Evolutionary conservation across 2,113 vertebrate genomes (phyloP).

Genomic region (Anseranas semipalmata): DNA sequence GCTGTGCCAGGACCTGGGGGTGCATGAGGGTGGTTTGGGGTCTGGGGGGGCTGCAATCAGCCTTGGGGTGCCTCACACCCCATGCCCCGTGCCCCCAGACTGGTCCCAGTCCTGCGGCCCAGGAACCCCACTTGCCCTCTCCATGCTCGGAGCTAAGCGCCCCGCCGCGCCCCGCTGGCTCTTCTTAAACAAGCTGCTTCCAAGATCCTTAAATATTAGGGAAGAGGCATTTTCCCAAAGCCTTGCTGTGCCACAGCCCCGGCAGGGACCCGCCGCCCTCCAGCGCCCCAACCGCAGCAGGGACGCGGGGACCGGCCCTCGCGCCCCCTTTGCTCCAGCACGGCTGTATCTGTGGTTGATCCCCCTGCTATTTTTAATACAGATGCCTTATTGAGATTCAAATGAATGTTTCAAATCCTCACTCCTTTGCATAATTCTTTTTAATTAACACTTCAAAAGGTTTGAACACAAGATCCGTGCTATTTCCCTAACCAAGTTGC

Average conservation of each 20-base stretch:
- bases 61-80: neutral
- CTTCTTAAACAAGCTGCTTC: neutral
- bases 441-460: constrained; percentile 76
- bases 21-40: neutral
- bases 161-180: rapidly evolving
- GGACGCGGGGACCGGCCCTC: neutral
- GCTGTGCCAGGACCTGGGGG: too few relatives aligned
- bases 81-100: rapidly evolving
- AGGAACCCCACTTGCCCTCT: rapidly evolving
- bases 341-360: constrained; percentile 11
- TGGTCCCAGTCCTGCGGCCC: neutral
- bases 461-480: constrained; percentile 43
- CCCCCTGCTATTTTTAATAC: constrained; percentile 72
- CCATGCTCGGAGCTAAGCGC: rapidly evolving
- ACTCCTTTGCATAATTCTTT: constrained; percentile 78
- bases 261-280: neutral
- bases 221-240: neutral
- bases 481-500: constrained; percentile 61
- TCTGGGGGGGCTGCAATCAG: rapidly evolving
- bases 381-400: constrained; percentile 75
- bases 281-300: neutral
- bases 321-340: neutral
- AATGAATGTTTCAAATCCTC: constrained; percentile 68
- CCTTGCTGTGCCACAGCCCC: neutral
- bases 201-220: neutral